These are phyloP conservation scores for Pogona vitticeps DNA, from an alignment of 2,113 vertebrate species.

Conservation along the genomic window DNA sequence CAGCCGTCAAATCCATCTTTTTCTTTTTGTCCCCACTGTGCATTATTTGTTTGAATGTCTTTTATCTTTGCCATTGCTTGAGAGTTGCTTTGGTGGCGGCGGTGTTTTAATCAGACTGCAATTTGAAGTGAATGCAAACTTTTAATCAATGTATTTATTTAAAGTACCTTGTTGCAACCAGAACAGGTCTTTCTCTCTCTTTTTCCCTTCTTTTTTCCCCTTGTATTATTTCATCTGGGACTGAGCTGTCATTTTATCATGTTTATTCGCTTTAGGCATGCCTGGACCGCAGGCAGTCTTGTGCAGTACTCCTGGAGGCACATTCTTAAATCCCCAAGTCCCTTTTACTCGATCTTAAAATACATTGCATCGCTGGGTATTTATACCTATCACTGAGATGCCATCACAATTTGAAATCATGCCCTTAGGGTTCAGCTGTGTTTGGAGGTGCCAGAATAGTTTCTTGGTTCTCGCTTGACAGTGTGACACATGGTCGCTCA, in stretches of 20 bases:
- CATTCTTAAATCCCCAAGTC: constrained; percentile 8
- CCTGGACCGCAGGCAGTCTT: not conserved
- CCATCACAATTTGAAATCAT: constrained; percentile 27
- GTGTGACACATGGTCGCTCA: not conserved
- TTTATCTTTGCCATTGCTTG: not conserved
- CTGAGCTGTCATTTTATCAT: constrained; percentile 4
- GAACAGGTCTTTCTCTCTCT: not conserved
- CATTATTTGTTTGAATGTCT: not conserved
- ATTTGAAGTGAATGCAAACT: constrained; percentile 2
- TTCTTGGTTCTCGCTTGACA: not conserved
- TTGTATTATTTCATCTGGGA: constrained; percentile 19
- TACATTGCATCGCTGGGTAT: not conserved
- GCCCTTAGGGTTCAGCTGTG: not conserved
- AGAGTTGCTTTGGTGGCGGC: not conserved
- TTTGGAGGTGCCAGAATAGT: constrained; percentile 1
- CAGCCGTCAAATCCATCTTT: not conserved
- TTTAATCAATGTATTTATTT: constrained; percentile 13
- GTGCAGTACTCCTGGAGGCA: not conserved
- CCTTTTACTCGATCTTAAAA: not conserved
- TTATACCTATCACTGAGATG: constrained; percentile 1
- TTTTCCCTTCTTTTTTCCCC: not conserved
- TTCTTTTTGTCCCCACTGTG: not conserved
- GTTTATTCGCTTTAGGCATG: constrained; percentile 27
- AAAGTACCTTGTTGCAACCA: not conserved
- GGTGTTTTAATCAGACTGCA: not conserved